Percentiles rank a stretch among this genome's conserved stretches.
Conservation (phyloP, 2,113 vertebrate species). For the Pseudorhombus dupliciocellatus region DNA sequence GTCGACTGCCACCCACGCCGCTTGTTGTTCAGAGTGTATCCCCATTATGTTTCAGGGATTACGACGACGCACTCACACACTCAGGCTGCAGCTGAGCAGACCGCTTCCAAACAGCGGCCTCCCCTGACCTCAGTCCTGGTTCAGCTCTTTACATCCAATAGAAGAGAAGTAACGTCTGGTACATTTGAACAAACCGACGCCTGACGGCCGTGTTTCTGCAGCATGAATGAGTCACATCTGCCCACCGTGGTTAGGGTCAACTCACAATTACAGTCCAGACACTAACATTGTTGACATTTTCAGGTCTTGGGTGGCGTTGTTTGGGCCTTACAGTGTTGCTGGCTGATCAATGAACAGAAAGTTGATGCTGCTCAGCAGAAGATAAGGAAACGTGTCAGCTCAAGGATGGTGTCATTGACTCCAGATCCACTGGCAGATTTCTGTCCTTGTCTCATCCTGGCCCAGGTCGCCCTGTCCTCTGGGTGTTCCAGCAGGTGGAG, state of each 20-base stretch:
- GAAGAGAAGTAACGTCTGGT: not conserved
- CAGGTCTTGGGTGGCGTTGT: not conserved
- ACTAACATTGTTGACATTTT: no score
- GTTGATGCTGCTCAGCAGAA: not conserved
- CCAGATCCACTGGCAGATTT: not conserved
- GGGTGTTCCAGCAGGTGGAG: no score
- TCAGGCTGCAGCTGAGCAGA: not conserved
- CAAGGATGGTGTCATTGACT: not conserved
- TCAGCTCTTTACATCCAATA: not conserved
- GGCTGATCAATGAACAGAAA: not conserved
- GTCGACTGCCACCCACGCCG: conserved; percentile 33
- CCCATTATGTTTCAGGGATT: conserved; percentile 33
- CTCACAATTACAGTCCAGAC: no score
- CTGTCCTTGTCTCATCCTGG: no score
- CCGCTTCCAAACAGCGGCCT: not conserved
- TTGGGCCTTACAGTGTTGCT: not conserved
- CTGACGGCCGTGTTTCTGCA: no score
- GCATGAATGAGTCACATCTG: not conserved
- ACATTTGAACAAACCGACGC: no score
- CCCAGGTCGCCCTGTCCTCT: no score
- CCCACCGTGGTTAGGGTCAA: not conserved
- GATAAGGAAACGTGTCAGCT: not conserved
- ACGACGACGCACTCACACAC: conserved; percentile 9
- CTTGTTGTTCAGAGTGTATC: conserved; percentile 12
- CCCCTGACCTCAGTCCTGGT: not conserved